Evolutionary conservation across 2,113 vertebrate species (phyloP), one percentile per base, ranked within the genome.

Genomic region (Globicephala melas): DNA sequence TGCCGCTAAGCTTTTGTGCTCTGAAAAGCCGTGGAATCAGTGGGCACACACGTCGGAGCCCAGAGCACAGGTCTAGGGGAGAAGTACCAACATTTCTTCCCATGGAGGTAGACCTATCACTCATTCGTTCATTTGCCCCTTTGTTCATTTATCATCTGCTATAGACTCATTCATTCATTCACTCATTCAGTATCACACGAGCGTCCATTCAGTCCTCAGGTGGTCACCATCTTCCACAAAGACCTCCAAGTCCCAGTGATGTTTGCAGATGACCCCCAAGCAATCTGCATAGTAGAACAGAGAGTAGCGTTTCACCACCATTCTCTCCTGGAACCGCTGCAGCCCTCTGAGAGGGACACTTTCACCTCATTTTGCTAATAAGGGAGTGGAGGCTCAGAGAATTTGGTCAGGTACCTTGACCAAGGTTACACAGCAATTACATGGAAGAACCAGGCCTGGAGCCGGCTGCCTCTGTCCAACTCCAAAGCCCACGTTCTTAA

Each of bases 251-350:
- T 8, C 4, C 26, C 47, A 8, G n/a, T 8, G 26, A 14, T 3
- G 23, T 47, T 67, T 62, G 17, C 8, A 71, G 31, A 23, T 12
- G 28, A 47, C 55, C 10, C 25, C 9, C 15, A 44, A 3, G 15
- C 8, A 10, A 1, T 18, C 14, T 2, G 4, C 1, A 4, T 1
- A 1, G 38, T 7, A 41, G 93, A 58, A 50, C 0, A 0, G 23
- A 28, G 0, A 31, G 44, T 9, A 18, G 28, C 0, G 1, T 41
- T 44, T 83, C 38, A 53, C n/a, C 31, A 4, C 33, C 12, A 14
- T 44, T 53, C 83, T n/a, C 44, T 26, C 55, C 38, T 33, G 55
- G 31, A 87, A 15, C 50, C 67, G 11, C 91, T 15, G 58, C 9
- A 14, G 6, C n/a, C 50, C 50, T 67, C 67, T 21, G 47, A 33